Conservation (phyloP, 2,797 vertebrate species). For the Lacerta agilis region DNA sequence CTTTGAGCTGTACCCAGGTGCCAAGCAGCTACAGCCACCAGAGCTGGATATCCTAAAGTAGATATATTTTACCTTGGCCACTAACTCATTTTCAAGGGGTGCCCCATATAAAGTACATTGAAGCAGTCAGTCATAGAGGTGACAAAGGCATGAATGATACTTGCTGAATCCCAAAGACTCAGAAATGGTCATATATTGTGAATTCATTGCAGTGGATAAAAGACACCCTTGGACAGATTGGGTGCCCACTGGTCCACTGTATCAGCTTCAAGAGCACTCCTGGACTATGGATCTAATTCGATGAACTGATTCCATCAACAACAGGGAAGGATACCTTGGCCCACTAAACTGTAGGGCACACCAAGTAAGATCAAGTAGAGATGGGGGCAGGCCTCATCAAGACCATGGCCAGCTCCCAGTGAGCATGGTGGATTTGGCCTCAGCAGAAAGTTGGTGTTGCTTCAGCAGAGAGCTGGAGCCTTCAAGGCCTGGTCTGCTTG, state of each 20-base stretch:
- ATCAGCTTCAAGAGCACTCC: neutral
- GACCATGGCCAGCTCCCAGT: neutral
- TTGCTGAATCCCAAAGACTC: neutral
- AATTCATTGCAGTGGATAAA: neutral
- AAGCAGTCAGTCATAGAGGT: neutral
- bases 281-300: neutral
- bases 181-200: neutral
- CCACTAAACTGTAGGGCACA: neutral
- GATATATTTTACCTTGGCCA: neutral
- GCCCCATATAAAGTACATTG: neutral
- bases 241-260: neutral
- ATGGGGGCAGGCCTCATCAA: neutral
- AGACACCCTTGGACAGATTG: neutral
- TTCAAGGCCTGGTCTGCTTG: neutral
- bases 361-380: neutral
- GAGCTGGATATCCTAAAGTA: neutral
- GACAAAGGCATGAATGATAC: neutral
- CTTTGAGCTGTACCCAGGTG: neutral
- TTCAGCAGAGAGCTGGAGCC: conserved; percentile 1
- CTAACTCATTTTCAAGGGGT: neutral
- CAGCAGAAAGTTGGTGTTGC: neutral
- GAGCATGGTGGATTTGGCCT: neutral
- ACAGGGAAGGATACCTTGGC: neutral
- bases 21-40: neutral
- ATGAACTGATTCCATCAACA: neutral